Conservation (phyloP, 2,888 invertebrate species). For the Leptopilina syphax region DNA sequence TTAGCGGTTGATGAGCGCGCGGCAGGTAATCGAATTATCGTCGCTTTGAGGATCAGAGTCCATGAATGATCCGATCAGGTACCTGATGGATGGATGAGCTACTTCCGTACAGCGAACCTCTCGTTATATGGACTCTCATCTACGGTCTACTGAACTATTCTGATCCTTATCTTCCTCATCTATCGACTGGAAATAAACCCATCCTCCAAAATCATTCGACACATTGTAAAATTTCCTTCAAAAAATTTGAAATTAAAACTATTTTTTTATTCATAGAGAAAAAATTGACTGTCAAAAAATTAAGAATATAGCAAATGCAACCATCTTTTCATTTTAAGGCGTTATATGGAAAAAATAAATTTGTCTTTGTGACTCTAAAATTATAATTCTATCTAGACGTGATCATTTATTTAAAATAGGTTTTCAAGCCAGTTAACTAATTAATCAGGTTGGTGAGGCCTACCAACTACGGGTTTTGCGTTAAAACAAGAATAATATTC, state of each 20-base stretch:
- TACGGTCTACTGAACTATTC: constrained; percentile 38
- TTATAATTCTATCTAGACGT: too few relatives aligned
- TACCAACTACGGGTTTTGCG: too few relatives aligned
- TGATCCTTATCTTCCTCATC: constrained; percentile 40
- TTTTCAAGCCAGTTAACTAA: too few relatives aligned
- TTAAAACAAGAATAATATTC: too few relatives aligned
- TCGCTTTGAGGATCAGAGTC: constrained; percentile 76
- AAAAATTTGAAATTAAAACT: neutral
- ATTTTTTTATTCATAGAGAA: too few relatives aligned
- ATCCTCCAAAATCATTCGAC: constrained; percentile 16
- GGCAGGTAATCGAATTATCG: constrained; percentile 76
- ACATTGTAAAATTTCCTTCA: neutral
- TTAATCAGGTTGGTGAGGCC: too few relatives aligned
- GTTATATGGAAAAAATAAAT: too few relatives aligned
- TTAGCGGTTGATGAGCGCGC: constrained; percentile 74
- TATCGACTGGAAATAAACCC: constrained; percentile 32
- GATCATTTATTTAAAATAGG: too few relatives aligned
- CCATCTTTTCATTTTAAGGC: too few relatives aligned
- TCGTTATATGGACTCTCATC: constrained; percentile 53
- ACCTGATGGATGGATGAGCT: constrained; percentile 74
- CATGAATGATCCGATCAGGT: constrained; percentile 76
- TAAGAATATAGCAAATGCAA: too few relatives aligned
- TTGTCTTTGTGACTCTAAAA: too few relatives aligned
- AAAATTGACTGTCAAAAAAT: too few relatives aligned
- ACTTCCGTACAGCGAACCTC: constrained; percentile 66